Conservation (phyloP, 2,113 vertebrate genomes). For the Microtus ochrogaster region DNA sequence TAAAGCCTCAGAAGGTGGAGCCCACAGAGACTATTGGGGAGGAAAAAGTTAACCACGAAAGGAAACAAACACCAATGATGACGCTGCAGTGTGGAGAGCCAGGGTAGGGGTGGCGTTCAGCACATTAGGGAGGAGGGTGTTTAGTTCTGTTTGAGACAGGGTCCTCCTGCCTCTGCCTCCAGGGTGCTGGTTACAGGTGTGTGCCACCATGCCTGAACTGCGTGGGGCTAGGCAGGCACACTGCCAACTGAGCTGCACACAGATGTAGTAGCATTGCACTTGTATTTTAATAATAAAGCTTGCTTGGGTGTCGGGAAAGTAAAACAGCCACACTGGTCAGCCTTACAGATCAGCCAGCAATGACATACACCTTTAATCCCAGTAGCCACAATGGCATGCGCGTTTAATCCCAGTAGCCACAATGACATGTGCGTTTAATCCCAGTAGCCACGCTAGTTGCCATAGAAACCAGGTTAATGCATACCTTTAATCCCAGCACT, state of each 20-base stretch:
- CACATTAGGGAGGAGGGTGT: not conserved
- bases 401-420: no score
- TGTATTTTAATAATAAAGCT: no score
- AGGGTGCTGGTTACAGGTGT: not conserved
- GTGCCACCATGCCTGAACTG: not conserved
- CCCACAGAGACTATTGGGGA: conserved; percentile 28
- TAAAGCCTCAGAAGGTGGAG: not conserved
- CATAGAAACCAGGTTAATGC: no score
- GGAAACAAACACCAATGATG: not conserved
- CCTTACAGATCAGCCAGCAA: no score
- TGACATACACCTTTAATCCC: no score
- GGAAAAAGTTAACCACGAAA: not conserved
- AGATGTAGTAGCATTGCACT: not conserved
- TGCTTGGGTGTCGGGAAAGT: no score
- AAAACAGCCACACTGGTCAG: no score
- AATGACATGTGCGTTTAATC: no score
- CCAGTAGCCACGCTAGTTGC: no score
- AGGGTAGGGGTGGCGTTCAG: not conserved
- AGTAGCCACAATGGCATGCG: no score
- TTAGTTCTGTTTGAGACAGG: not conserved
- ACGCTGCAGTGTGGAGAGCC: not conserved
- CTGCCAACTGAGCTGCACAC: not conserved
- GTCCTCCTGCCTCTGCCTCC: not conserved
- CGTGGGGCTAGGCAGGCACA: not conserved
- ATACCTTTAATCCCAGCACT: no score